phyloP scores from a whole-genome alignment of 2,113 vertebrate genomes.

The Charina bottae region DNA sequence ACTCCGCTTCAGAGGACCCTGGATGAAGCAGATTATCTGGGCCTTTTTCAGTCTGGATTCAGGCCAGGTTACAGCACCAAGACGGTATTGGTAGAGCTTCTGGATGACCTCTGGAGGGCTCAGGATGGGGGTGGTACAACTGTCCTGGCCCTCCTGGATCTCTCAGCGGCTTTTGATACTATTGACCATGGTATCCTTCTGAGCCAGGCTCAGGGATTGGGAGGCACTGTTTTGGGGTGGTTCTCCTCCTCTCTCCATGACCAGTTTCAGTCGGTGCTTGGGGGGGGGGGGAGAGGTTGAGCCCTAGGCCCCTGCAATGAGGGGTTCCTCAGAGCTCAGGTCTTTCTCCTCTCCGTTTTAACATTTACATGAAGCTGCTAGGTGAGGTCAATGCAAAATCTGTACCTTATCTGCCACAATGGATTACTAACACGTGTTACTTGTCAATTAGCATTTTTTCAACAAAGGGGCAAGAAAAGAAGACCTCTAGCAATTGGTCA shows the following conservation, averaged over 20 bases:
- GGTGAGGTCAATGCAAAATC: not conserved
- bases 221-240: not conserved
- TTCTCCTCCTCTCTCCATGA: not conserved
- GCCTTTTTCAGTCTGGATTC: not conserved
- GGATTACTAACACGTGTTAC: not conserved
- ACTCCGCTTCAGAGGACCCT: not conserved
- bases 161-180: not conserved
- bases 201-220: not conserved
- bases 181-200: not conserved
- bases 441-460: not conserved
- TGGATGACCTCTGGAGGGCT: not conserved
- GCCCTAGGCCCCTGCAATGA: not conserved
- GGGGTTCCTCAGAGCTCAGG: not conserved
- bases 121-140: not conserved
- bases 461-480: not conserved
- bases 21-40: not conserved
- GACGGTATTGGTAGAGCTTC: not conserved
- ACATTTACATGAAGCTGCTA: not conserved
- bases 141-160: not conserved
- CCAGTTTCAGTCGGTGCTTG: not conserved
- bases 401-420: not conserved
- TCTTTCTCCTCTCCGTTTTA: not conserved
- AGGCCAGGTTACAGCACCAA: not conserved
- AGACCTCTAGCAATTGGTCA: not conserved
- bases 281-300: not conserved